phyloP scores from a whole-genome alignment of 2,113 vertebrate genomes.

The Gorilla gorilla region DNA sequence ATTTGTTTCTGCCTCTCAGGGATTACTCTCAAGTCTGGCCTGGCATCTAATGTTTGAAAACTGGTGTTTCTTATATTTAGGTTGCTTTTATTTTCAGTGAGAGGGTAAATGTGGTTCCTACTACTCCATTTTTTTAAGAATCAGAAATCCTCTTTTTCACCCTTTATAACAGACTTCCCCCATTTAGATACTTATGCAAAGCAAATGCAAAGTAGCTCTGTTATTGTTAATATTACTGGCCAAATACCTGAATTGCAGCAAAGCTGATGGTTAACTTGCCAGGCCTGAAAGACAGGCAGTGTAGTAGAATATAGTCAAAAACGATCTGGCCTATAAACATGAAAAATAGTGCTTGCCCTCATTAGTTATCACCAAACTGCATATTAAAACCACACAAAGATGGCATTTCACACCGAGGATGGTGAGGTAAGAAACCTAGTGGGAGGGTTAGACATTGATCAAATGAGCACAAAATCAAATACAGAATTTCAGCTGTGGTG shows the following conservation, averaged over 20 bases:
- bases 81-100: background rate
- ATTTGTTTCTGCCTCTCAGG: background rate
- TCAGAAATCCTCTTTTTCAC: background rate
- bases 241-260: conserved; percentile 42
- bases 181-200: conserved; percentile 23
- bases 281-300: background rate
- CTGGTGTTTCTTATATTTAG: background rate
- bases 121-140: background rate
- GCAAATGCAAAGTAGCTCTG: conserved; percentile 66
- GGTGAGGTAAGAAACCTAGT: background rate
- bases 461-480: background rate
- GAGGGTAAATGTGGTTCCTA: background rate
- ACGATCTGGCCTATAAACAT: background rate
- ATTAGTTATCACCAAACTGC: background rate
- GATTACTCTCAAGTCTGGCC: background rate
- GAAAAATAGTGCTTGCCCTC: background rate
- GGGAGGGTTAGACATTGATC: background rate
- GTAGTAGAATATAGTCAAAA: background rate
- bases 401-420: background rate
- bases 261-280: background rate
- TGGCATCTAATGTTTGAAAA: background rate
- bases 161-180: conserved; percentile 64
- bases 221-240: conserved; percentile 63
- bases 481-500: background rate
- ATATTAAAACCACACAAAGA: background rate